Evolutionary conservation across 2,888 invertebrate species (phyloP).

Genomic region (Leptinotarsa haldemani): DNA sequence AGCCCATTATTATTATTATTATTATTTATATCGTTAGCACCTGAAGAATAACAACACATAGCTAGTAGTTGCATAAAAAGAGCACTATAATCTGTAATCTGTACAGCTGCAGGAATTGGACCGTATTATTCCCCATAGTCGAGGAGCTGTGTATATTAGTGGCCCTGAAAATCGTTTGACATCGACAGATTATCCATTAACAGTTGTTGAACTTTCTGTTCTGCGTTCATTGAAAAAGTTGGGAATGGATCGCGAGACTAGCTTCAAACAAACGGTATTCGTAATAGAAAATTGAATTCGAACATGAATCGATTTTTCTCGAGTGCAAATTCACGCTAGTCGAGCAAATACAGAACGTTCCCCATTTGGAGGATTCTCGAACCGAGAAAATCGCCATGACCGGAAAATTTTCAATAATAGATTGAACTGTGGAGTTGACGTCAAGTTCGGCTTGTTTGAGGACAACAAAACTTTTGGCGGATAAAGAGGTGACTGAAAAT

Average conservation of each 20-base stretch:
- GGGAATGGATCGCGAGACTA: not conserved
- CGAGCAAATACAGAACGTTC: not conserved
- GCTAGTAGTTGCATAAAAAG: not conserved
- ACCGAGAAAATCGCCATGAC: not conserved
- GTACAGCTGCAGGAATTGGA: not conserved
- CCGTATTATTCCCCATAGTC: not conserved
- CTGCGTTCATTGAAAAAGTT: slow-evolving; percentile 4
- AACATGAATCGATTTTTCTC: not conserved
- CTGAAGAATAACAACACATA: not conserved
- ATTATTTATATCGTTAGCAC: too few relatives aligned
- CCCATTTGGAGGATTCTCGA: not conserved
- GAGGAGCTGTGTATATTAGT: not conserved
- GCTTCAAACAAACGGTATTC: not conserved
- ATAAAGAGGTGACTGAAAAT: too few relatives aligned
- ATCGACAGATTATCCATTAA: slow-evolving; percentile 9
- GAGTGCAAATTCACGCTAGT: not conserved
- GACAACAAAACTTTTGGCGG: too few relatives aligned
- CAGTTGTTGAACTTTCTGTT: slow-evolving; percentile 1
- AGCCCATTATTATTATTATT: too few relatives aligned
- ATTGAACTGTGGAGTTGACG: too few relatives aligned
- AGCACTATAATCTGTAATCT: not conserved
- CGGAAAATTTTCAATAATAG: too few relatives aligned
- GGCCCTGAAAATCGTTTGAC: slow-evolving; percentile 3
- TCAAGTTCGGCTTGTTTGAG: too few relatives aligned
- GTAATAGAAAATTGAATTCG: not conserved